Base-by-base conservation (phyloP, 2,113 vertebrate genomes). In the Crotalus helleri region DNA sequence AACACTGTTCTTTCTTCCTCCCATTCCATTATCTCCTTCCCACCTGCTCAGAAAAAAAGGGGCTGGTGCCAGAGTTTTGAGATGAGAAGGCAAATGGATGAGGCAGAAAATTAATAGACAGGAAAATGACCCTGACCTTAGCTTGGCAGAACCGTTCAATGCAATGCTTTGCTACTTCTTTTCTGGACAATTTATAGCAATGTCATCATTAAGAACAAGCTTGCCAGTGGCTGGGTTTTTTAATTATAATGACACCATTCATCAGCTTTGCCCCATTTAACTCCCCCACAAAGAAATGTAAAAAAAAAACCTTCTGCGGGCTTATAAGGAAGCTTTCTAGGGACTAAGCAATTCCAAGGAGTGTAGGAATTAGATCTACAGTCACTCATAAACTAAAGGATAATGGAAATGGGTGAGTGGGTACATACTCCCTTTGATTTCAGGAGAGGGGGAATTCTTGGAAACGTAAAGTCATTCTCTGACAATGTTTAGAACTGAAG, bases 221-320 rank as follows among this genome's bases (percentile, higher is more conserved):
- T 96, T 93, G 96, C 96, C 95, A 95, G 94, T 0, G 0, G 95
- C 91, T 61, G 92, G 91, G 85, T 94, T 94, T 69, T 93, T 87
- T 51, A 26, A 95, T 89, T 91, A 90, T 92, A 94, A 90, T 0
- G 59, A 81, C 86, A 92, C 90, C 58, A 93, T 69, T 69, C 0
- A 29, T 85, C 93, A 94, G 93, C 94, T 9, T 88, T 44, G 88
- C 33, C 55, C 55, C 49, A 19, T 39, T 10, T 57, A 19, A 85
- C 11, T 88, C 81, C 23, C 2, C 7, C 17, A 29, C 74, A 86
- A 74, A n/a, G 46, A 23, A 61, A 39, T 24, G 49, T 33, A 9
- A 46, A 85, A 85, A 85, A 53, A 46, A 12, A 2, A 11, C 13
- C 29, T 13, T 69, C 29, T 2, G 29, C 0, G 12, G 29, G 3